Evolutionary conservation across 1,140 invertebrate species (phyloP).

Genomic region (Pseudomyrmex dendroicus): DNA sequence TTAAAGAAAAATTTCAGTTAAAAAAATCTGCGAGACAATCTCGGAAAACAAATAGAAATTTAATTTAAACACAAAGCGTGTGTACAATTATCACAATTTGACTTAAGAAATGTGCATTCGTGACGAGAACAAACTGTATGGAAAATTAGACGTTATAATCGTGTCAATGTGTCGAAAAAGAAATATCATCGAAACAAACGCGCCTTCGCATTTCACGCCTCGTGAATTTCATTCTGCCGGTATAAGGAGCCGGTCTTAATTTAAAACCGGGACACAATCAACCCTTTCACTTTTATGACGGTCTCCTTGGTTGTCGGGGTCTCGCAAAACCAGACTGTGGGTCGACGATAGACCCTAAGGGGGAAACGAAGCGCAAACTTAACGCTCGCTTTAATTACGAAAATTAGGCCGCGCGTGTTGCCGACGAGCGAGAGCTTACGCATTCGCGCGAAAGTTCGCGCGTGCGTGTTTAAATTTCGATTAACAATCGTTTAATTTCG

Average conservation of each 20-base stretch:
- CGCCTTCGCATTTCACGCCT: neutral
- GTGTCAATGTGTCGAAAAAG: no score
- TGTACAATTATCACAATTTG: no score
- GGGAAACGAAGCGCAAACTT: neutral
- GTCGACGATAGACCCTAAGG: neutral
- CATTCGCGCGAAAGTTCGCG: slow-evolving; percentile 50
- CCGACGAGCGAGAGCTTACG: no score
- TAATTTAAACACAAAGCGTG: no score
- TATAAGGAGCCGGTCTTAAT: neutral
- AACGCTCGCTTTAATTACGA: slow-evolving; percentile 67
- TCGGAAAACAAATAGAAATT: no score
- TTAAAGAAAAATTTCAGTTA: no score
- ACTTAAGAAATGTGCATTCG: no score
- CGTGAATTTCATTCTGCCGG: neutral
- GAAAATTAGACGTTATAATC: no score
- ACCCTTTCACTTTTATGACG: slow-evolving; percentile 13
- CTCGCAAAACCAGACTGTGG: neutral
- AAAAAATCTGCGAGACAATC: no score
- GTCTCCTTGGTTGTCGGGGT: neutral
- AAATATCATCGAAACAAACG: neutral
- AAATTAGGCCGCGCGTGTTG: slow-evolving; percentile 67
- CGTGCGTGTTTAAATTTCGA: slow-evolving; percentile 45
- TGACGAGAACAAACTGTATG: no score
- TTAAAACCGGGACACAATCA: neutral
- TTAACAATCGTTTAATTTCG: slow-evolving; percentile 61